Base-by-base conservation (phyloP, 2,797 vertebrate species). In the Phoxinus dragarum region DNA sequence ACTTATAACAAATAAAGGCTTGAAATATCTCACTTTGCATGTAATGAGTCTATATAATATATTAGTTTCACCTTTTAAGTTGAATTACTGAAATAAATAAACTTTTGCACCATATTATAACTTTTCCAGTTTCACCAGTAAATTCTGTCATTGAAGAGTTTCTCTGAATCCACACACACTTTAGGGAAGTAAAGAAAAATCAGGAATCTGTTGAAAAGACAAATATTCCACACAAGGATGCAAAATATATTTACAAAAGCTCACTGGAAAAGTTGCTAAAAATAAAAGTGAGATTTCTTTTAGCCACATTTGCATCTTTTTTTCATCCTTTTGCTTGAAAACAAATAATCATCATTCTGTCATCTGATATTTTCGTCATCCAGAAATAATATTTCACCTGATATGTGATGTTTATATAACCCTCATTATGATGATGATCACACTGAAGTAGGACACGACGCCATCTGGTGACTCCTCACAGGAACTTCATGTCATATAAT, bases 371-470 rank as follows among this genome's bases (percentile, higher is more conserved):
- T 31, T 61, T 21, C 7, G 0, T 59, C 52, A 34, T 21, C 38
- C 27, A 47, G 38, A 73, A 47, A 59, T 81, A 31, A 52, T 69
- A 38, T 80, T 80, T 81, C 66, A 56, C 67, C 69, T 82, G 42
- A 49, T 69, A 10, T 49, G 23, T 66, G 54, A 61, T 36, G 56
- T 74, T 82, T 64, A 74, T 74, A 49, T 74, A 82, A 59, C 14
- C 9, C 16, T 71, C 14, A 17, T 34, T 4, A 21, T 79, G 56
- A 49, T 27, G 27, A 12, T 0, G 27, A n/a, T 19, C 11, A 73
- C 5, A 3, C 4, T 42, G 68, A 73, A 38, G n/a, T 1, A 42
- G 38, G 10, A 47, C 16, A 7, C 64, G 54, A 16, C 40, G 81
- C 54, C 81, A 82, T 17, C 81, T 74, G 19, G 52, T 23, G 81